phyloP scores from a whole-genome alignment of 2,888 invertebrate genomes.

The Cryptus armator region DNA sequence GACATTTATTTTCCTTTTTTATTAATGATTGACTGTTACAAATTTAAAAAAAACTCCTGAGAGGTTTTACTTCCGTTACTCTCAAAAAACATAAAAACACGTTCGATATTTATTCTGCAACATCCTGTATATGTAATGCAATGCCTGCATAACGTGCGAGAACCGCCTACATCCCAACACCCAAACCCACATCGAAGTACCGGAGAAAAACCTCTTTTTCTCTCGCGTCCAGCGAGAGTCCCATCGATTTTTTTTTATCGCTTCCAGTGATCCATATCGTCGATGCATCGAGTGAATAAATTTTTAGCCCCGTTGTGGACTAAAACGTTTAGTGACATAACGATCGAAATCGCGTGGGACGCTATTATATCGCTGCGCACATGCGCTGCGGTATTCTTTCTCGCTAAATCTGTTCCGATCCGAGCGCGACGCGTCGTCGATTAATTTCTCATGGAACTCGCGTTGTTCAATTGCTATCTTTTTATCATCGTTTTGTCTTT shows the following conservation, averaged over 20 bases:
- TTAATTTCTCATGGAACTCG: constrained; percentile 35
- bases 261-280: constrained; percentile 21
- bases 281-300: constrained; percentile 22
- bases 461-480: background rate
- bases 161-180: constrained; percentile 5
- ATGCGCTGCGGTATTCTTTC: constrained; percentile 1
- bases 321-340: constrained; percentile 29
- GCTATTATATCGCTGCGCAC: constrained; percentile 14
- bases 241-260: constrained; percentile 29
- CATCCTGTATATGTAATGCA: constrained; percentile 17
- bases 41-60: too few relatives aligned
- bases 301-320: background rate
- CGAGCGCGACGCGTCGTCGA: constrained; percentile 17
- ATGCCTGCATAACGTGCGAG: constrained; percentile 6
- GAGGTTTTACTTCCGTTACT: too few relatives aligned
- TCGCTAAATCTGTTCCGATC: constrained; percentile 24
- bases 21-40: too few relatives aligned
- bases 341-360: constrained; percentile 19
- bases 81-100: too few relatives aligned
- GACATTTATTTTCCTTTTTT: too few relatives aligned
- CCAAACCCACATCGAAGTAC: background rate
- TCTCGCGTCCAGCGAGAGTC: background rate
- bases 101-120: too few relatives aligned
- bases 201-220: constrained; percentile 11
- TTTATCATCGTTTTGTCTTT: constrained; percentile 4